Conservation (phyloP, 2,113 vertebrate species). For the Cisticola juncidis region DNA sequence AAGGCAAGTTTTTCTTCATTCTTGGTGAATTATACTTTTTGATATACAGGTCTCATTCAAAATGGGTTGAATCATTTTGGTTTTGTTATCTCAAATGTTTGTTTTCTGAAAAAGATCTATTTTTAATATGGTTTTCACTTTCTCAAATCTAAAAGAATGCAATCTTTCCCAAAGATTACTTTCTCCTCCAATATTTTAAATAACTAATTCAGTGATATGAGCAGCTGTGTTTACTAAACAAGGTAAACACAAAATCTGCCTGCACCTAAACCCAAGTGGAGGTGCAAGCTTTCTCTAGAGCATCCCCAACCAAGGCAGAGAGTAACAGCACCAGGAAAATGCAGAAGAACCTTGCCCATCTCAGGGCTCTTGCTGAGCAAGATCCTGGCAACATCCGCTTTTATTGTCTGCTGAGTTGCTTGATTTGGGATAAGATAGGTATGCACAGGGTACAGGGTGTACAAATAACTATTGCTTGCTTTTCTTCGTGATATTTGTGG, state of each 20-base stretch:
- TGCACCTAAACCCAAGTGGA: not conserved
- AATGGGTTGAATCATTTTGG: not conserved
- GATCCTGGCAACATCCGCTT: not conserved
- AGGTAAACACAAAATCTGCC: not conserved
- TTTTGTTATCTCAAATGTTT: not conserved
- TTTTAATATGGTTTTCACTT: not conserved
- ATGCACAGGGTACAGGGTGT: not conserved
- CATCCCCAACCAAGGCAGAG: not conserved
- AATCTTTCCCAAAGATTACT: not conserved
- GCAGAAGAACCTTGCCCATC: not conserved
- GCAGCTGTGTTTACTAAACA: not conserved
- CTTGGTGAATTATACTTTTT: not conserved
- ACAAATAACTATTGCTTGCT: not conserved
- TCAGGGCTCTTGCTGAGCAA: not conserved
- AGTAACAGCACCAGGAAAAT: not conserved
- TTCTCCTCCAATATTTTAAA: not conserved
- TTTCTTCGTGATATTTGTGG: not conserved
- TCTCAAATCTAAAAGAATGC: not conserved
- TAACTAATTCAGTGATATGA: not conserved
- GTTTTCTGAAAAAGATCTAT: not conserved
- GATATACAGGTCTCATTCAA: not conserved
- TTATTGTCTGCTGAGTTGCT: not conserved
- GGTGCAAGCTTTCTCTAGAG: not conserved
- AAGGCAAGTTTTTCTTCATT: not conserved
- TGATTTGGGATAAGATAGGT: not conserved